Evolutionary conservation across 2,888 invertebrate genomes (phyloP), one percentile per base, ranked within the genome.

Genomic region (Zelleria hepariella): DNA sequence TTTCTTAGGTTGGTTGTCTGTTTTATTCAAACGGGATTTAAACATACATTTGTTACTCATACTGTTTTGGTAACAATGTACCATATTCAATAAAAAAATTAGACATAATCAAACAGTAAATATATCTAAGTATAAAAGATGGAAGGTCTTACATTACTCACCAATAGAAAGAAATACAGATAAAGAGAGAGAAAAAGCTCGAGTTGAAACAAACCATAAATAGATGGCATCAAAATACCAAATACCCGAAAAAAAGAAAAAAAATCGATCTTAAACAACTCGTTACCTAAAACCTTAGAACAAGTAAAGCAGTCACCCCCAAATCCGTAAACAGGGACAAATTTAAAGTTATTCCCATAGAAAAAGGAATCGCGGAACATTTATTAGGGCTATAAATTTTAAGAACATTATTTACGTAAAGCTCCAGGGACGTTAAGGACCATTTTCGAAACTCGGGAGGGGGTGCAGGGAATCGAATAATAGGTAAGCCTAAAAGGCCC

Each of bases 381-480:
- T 86, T 86, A 86, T 86, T 86, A 82, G 78, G 69, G 79, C 82
- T 72, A 86, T 88, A 87, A 88, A 87, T 88, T 87, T 81, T 74
- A 75, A 75, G 78, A 82, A 83, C 86, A 86, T 86, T 86, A 87
- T 86, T 86, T 85, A 82, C 82, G 79, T 79, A 86, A 86, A 88
- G 86, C 87, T 77, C 74, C 74, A 77, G 71, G 74, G 86, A 86
- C 86, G 80, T 81, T 82, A 84, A 81, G 79, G 81, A 80, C 84
- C 84, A 78, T 82, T 86, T 83, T 77, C 77, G 77, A 82, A 78
- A 80, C 80, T 79, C 78, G 77, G 71, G 51, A 51, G 51, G 21
- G 8, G 51, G 18, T 18, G 10, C 26, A 42, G 32, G 51, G 20
- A 51, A 51, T 51, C 51, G 20, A 20, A 51, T 23, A 20, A 18